Evolutionary conservation across 2,113 vertebrate species (phyloP), one percentile per base, ranked within the genome.

Genomic region (Xyrauchen texanus): DNA sequence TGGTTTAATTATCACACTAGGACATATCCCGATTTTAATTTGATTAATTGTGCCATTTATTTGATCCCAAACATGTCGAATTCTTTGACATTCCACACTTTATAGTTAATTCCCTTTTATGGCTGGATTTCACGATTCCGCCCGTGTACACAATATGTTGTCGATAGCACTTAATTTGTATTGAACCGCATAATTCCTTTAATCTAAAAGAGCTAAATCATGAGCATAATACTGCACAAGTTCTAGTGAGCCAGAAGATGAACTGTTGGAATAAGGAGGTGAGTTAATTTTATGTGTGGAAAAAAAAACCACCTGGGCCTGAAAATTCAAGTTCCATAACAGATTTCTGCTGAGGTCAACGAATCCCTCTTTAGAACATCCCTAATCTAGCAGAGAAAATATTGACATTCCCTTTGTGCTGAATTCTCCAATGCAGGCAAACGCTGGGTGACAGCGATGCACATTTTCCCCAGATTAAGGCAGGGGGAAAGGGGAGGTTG

Each of bases 381-480:
- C 74, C 63, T 86, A 84, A 88, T 86, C 84, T 80, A 71, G 21
- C 13, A 1, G 11, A 80, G 68, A 80, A 84, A 85, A 85, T 88
- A 83, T 79, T 76, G 79, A 81, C 79, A 75, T 75, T 82, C 52
- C 74, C 70, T 84, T 85, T 86, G 87, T 85, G 73, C 12, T 75
- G 21, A 64, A 85, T 86, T 85, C 79, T 57, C 61, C 21, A 76
- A 66, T 15, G 69, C 82, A 84, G 82, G 83, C 79, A 83, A 63
- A 58, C 7, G 53, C 21, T 10, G 66, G 81, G 85, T 84, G 82
- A 88, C 82, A 84, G 82, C 81, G 12, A 68, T 47, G 81, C 87
- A 85, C 82, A 81, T 85, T 85, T 71, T 76, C 72, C 69, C 77
- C 77, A 77, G 81, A 85, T 85, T 86, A 83, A 76, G 55, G 51